Percentiles rank a stretch among this genome's conserved stretches.
Conservation (phyloP, 92 coral and sea anemone genomes). For the Epizoanthus rinbou region DNA sequence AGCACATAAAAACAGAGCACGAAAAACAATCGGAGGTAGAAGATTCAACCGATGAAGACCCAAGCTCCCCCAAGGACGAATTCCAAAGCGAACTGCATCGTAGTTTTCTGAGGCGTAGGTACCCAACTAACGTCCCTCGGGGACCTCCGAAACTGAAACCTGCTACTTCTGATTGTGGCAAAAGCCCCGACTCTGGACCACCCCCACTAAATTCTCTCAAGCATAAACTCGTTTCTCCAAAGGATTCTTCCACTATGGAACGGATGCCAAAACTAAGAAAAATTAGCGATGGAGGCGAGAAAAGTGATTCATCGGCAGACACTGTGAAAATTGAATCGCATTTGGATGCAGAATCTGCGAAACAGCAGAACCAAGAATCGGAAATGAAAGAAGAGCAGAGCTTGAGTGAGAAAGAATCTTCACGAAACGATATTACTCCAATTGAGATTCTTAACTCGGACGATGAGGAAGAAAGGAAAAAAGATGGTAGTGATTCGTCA, state of each 20-base stretch:
- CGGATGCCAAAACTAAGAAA: slow-evolving; percentile 83
- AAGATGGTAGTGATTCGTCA: slow-evolving; percentile 31
- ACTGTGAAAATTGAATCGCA: slow-evolving; percentile 31
- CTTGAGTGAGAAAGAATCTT: slow-evolving; percentile 25
- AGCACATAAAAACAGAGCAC: background rate
- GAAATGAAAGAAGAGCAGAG: slow-evolving; percentile 39
- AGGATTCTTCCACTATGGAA: slow-evolving; percentile 69
- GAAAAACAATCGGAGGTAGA: slow-evolving; percentile 41
- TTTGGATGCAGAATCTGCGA: slow-evolving; percentile 34
- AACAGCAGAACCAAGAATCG: slow-evolving; percentile 22
- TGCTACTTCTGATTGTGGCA: slow-evolving; percentile 57
- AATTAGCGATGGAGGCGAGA: slow-evolving; percentile 65
- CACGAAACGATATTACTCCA: slow-evolving; percentile 65
- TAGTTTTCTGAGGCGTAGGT: slow-evolving; percentile 78
- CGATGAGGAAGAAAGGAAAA: slow-evolving; percentile 84
- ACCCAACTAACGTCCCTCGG: slow-evolving; percentile 82
- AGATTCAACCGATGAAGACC: slow-evolving; percentile 54
- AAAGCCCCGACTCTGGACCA: slow-evolving; percentile 47
- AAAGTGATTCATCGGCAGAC: slow-evolving; percentile 53
- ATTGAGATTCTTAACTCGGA: slow-evolving; percentile 77
- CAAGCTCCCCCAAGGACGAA: slow-evolving; percentile 62
- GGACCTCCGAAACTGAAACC: slow-evolving; percentile 85
- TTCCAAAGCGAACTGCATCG: slow-evolving; percentile 80
- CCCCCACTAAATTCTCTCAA: slow-evolving; percentile 71
- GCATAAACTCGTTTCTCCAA: slow-evolving; percentile 67